A percentile compares a stretch with the other conserved stretches of the same genome.
These are phyloP conservation scores for Sepioteuthis lessoniana DNA, from an alignment of 2,888 invertebrate species.

Conservation along the genomic window DNA sequence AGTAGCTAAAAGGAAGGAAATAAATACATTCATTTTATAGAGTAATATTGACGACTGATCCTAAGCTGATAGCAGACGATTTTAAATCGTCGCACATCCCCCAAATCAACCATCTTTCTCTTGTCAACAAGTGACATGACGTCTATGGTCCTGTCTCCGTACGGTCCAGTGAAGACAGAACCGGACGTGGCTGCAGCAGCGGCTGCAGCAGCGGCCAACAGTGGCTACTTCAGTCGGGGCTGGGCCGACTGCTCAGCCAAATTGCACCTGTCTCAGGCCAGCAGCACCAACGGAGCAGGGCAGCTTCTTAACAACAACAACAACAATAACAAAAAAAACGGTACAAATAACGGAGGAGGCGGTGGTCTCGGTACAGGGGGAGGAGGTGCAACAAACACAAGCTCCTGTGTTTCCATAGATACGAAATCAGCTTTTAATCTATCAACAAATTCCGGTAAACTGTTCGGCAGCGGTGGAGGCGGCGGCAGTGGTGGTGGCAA, in stretches of 20 bases:
- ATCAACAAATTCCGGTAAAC: not conserved
- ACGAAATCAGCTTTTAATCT: conserved; percentile 2
- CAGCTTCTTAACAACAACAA: not conserved
- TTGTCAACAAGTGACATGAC: not conserved
- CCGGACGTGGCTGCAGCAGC: conserved; percentile 15
- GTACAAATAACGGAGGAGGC: not conserved
- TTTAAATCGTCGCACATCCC: not conserved
- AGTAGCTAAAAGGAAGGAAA: not conserved
- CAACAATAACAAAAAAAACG: no score
- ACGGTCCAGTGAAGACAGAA: not conserved
- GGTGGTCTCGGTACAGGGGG: not conserved
- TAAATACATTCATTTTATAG: not conserved
- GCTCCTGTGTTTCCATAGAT: not conserved
- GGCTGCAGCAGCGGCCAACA: not conserved
- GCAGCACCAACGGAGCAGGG: not conserved
- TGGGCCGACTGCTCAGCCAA: conserved; percentile 8
- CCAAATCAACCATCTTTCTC: not conserved
- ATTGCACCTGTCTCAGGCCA: not conserved
- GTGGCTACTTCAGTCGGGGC: conserved; percentile 9
- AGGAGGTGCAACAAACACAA: not conserved
- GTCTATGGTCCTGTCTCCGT: conserved; percentile 13
- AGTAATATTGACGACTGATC: not conserved
- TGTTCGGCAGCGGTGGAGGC: not conserved
- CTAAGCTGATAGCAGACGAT: not conserved
- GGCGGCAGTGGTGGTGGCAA: no score